Conservation (phyloP, 92 coral and sea anemone genomes). For the Bergia sp. region DNA sequence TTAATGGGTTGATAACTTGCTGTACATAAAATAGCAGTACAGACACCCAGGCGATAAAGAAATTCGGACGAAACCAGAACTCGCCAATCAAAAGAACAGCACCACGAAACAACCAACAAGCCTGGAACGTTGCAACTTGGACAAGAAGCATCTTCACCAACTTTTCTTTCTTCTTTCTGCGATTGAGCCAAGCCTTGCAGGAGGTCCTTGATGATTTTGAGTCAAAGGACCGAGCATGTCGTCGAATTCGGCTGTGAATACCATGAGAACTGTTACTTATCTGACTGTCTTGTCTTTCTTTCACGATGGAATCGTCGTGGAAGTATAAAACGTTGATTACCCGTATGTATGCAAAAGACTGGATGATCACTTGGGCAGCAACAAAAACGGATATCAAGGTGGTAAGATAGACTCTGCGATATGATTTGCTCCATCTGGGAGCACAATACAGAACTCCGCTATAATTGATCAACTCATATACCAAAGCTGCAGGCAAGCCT, state of each 20-base stretch:
- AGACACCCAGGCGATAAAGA: conserved; percentile 50
- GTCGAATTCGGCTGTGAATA: conserved; percentile 19
- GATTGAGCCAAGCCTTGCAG: conserved; percentile 34
- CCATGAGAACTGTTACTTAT: conserved; percentile 29
- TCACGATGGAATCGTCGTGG: neutral
- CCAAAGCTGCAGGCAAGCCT: conserved; percentile 47
- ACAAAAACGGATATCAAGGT: conserved; percentile 57
- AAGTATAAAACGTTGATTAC: conserved; percentile 53
- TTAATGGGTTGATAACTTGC: conserved; percentile 75
- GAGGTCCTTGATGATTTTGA: neutral
- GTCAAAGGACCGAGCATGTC: conserved; percentile 11
- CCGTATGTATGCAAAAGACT: conserved; percentile 65
- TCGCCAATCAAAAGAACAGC: neutral
- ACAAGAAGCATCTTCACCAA: conserved; percentile 62
- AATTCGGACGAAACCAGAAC: conserved; percentile 12
- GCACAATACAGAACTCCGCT: neutral
- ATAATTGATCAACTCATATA: neutral
- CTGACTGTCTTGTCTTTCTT: conserved; percentile 25
- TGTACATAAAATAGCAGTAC: conserved; percentile 72
- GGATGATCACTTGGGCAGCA: conserved; percentile 56
- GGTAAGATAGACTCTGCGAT: conserved; percentile 50
- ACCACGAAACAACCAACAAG: conserved; percentile 35
- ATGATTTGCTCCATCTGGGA: conserved; percentile 32
- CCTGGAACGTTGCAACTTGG: conserved; percentile 49
- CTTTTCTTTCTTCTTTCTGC: conserved; percentile 59